Percentiles rank a stretch among this genome's conserved stretches.
Conservation (phyloP, 2,113 vertebrate genomes). For the Lates calcarifer region DNA sequence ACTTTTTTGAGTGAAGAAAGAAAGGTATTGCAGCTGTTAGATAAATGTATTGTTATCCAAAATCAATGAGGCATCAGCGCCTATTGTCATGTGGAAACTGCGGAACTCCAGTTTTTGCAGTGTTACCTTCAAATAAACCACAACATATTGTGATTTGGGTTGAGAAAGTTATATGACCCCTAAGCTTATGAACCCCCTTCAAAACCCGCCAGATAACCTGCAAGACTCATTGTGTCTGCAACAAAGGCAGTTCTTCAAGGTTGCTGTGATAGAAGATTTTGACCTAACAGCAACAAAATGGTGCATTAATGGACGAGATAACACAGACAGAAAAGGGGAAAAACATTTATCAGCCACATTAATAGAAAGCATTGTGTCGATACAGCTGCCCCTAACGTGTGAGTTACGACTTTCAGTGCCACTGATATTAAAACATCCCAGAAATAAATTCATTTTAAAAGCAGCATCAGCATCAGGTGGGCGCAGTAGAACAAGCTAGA, state of each 20-base stretch:
- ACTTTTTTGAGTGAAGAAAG: slow-evolving; percentile 29
- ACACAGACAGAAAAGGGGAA: too few species aligned
- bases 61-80: slow-evolving; percentile 23
- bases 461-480: not conserved
- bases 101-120: not conserved
- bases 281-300: not conserved
- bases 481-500: not conserved
- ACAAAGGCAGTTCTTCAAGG: not conserved
- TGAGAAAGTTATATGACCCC: not conserved
- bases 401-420: not conserved
- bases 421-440: not conserved
- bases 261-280: not conserved
- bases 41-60: slow-evolving; percentile 26
- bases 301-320: not conserved
- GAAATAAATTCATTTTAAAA: not conserved
- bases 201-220: not conserved
- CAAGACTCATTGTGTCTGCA: not conserved
- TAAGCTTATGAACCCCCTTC: not conserved
- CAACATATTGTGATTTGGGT: not conserved
- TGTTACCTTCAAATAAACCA: slow-evolving; percentile 8
- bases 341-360: not conserved
- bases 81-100: not conserved
- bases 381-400: not conserved
- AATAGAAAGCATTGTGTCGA: not conserved
- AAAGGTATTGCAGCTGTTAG: slow-evolving; percentile 22